Conservation (phyloP, 2,113 vertebrate genomes). For the Trichechus manatus region DNA sequence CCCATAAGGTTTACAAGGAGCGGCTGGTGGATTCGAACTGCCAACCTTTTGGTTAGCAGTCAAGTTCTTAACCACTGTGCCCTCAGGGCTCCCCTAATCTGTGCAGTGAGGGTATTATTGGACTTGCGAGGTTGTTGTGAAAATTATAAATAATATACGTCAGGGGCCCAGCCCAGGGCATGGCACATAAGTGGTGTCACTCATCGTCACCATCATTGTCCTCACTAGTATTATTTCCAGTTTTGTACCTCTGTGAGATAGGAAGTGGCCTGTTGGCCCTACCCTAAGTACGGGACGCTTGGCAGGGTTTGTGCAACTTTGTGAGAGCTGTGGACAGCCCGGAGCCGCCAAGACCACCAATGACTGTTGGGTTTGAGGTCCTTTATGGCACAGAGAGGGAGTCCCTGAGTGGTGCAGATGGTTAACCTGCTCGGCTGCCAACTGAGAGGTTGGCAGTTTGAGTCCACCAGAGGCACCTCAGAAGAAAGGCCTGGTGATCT, state of each 20-base stretch:
- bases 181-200: neutral
- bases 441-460: neutral
- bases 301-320: accelerated
- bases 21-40: no score
- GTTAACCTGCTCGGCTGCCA: neutral
- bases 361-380: neutral
- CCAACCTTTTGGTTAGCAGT: no score
- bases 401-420: neutral
- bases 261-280: neutral
- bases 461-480: neutral
- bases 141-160: neutral
- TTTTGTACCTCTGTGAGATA: accelerated
- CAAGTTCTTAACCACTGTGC: no score
- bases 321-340: neutral
- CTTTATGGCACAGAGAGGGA: neutral
- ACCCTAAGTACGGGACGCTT: neutral
- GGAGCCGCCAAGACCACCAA: neutral
- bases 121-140: neutral
- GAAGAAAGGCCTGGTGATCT: neutral
- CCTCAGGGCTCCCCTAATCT: no score
- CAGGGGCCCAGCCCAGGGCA: neutral
- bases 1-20: no score
- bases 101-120: accelerated
- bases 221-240: neutral
- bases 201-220: accelerated